Percentiles rank a stretch among this genome's conserved stretches.
phyloP scores from a whole-genome alignment of 2,797 vertebrate genomes.

The Gephyroberyx darwinii region DNA sequence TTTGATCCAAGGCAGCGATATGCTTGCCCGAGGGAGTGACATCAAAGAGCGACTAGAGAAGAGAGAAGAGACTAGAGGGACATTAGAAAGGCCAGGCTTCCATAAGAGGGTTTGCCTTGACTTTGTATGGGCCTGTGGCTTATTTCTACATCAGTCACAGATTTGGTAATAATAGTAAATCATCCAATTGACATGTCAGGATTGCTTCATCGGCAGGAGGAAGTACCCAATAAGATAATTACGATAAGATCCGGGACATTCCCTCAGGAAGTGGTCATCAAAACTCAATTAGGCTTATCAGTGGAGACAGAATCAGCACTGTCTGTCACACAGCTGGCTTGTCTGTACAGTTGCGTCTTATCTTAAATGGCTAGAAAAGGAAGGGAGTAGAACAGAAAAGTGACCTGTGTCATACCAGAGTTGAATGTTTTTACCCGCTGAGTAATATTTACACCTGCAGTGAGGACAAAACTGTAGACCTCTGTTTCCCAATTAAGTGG shows the following conservation, averaged over 20 bases:
- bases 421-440: background rate
- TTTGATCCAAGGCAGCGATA: slow-evolving; percentile 46
- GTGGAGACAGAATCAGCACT: slow-evolving; percentile 12
- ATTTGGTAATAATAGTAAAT: slow-evolving; percentile 10
- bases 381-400: background rate
- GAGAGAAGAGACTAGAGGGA: slow-evolving; percentile 1
- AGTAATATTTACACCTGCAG: slow-evolving; percentile 15
- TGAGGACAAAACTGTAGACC: background rate
- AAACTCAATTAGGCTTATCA: slow-evolving; percentile 47
- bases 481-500: no score
- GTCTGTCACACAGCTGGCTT: slow-evolving; percentile 23
- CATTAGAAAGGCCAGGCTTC: slow-evolving; percentile 1
- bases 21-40: slow-evolving; percentile 23
- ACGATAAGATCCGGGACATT: slow-evolving; percentile 24
- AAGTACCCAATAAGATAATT: slow-evolving; percentile 37
- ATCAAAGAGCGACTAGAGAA: slow-evolving; percentile 46
- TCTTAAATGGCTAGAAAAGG: background rate
- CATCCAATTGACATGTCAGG: background rate
- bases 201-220: slow-evolving; percentile 22
- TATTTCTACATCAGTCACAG: slow-evolving; percentile 12
- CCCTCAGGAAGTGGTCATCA: slow-evolving; percentile 30
- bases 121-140: background rate
- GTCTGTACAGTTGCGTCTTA: background rate
- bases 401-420: background rate
- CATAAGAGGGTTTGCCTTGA: slow-evolving; percentile 4